phyloP scores from a whole-genome alignment of 2,113 vertebrate genomes.

The Pseudolaguvia tuberculata region DNA sequence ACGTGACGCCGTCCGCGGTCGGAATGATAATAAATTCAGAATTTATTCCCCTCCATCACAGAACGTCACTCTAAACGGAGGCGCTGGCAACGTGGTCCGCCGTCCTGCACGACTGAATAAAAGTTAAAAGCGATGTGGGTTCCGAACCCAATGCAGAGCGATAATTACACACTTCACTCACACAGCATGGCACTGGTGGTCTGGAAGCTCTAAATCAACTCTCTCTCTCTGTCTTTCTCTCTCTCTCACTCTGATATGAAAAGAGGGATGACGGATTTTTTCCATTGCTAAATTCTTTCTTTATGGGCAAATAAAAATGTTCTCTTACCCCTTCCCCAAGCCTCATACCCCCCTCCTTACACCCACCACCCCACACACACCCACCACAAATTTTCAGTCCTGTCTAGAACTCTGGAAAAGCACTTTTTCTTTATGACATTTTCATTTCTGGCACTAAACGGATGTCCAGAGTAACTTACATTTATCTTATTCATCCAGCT shows the following conservation, averaged over 20 bases:
- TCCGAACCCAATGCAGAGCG: not conserved
- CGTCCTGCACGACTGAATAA: not conserved
- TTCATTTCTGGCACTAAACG: too few relatives aligned
- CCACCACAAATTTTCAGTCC: too few relatives aligned
- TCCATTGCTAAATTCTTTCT: constrained; percentile 28
- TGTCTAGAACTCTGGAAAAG: too few relatives aligned
- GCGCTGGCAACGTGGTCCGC: not conserved
- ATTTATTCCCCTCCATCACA: not conserved
- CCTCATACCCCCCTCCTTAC: too few relatives aligned
- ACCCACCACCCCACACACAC: too few relatives aligned
- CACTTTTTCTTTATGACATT: too few relatives aligned
- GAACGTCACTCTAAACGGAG: not conserved
- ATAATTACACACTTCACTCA: constrained; percentile 9
- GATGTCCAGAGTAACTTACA: too few relatives aligned
- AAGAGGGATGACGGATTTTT: constrained; percentile 1
- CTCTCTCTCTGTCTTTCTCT: not conserved
- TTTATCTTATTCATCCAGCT: too few relatives aligned
- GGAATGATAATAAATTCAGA: constrained; percentile 6
- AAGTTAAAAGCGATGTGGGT: not conserved
- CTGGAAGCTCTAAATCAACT: constrained; percentile 22
- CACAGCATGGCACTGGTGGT: not conserved
- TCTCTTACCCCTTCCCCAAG: not conserved
- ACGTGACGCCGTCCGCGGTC: too few relatives aligned
- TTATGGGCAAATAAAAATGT: constrained; percentile 17
- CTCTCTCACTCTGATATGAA: constrained; percentile 13